Evolutionary conservation across 2,797 vertebrate species (phyloP).

Genomic region (Leucoraja ocellata): DNA sequence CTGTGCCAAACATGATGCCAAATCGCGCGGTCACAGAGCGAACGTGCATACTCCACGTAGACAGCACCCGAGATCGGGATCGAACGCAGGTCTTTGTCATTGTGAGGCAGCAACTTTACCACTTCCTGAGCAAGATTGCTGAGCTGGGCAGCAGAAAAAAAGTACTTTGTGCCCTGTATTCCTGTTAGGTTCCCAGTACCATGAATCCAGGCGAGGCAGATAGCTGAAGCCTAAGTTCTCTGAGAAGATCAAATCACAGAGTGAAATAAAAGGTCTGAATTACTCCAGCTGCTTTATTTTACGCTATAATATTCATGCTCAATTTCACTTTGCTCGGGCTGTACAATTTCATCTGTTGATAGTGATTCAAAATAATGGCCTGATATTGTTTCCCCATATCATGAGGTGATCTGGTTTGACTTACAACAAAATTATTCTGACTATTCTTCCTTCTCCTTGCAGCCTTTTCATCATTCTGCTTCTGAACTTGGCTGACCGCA

Average conservation of each 20-base stretch:
- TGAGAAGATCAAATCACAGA: neutral
- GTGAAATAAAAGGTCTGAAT: neutral
- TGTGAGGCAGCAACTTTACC: neutral
- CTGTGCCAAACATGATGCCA: too few relatives aligned
- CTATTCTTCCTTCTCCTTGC: neutral
- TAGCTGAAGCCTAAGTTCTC: neutral
- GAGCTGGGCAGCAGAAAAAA: neutral
- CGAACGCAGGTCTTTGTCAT: too few relatives aligned
- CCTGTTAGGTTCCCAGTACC: neutral
- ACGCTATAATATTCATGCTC: neutral
- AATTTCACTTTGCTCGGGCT: conserved; percentile 7
- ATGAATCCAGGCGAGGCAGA: neutral
- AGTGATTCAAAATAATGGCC: conserved; percentile 14
- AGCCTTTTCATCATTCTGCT: neutral
- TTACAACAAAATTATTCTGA: neutral
- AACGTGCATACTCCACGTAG: too few relatives aligned
- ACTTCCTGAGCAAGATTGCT: neutral
- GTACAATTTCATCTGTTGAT: conserved; percentile 12
- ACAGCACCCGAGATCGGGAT: too few relatives aligned
- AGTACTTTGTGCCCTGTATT: neutral
- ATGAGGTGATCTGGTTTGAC: neutral
- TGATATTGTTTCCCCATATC: neutral
- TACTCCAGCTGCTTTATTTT: neutral
- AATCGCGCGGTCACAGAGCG: too few relatives aligned
- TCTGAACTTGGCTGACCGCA: neutral